These are phyloP conservation scores for Drosophila pseudoananassae DNA, from an alignment of 1,140 invertebrate genomes.

Conservation along the genomic window DNA sequence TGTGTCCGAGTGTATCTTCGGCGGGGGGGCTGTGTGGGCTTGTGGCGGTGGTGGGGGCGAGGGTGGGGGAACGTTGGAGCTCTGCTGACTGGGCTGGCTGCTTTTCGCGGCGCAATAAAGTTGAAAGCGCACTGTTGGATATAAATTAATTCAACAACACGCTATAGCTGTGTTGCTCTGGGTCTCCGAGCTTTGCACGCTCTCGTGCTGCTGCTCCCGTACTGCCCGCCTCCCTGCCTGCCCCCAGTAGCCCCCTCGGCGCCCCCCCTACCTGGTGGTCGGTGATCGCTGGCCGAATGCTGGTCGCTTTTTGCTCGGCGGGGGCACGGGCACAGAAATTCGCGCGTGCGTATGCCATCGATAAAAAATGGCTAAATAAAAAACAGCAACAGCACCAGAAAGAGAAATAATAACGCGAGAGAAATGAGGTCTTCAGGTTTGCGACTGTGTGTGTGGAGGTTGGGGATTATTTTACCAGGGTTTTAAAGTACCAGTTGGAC, in stretches of 20 bases:
- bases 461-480: slow-evolving; percentile 17
- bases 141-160: slow-evolving; percentile 83
- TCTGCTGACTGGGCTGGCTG: slow-evolving; percentile 54
- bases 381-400: slow-evolving; percentile 45
- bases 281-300: slow-evolving; percentile 57
- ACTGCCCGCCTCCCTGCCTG: neutral
- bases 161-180: slow-evolving; percentile 66
- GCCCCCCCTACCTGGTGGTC: slow-evolving; percentile 1
- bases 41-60: slow-evolving; percentile 41
- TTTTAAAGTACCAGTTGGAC: slow-evolving; percentile 41
- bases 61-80: slow-evolving; percentile 10
- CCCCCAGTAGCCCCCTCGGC: neutral
- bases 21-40: slow-evolving; percentile 52
- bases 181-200: slow-evolving; percentile 72
- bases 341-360: slow-evolving; percentile 81
- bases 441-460: slow-evolving; percentile 18
- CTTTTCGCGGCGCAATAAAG: slow-evolving; percentile 81
- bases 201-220: slow-evolving; percentile 66
- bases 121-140: slow-evolving; percentile 82
- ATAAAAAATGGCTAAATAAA: slow-evolving; percentile 80
- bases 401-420: slow-evolving; percentile 64
- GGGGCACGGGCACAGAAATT: slow-evolving; percentile 78
- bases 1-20: slow-evolving; percentile 36
- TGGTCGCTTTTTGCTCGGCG: slow-evolving; percentile 63
- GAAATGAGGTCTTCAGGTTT: slow-evolving; percentile 70